Evolutionary conservation across 2,113 vertebrate species (phyloP).

Genomic region (Macrotus californicus): DNA sequence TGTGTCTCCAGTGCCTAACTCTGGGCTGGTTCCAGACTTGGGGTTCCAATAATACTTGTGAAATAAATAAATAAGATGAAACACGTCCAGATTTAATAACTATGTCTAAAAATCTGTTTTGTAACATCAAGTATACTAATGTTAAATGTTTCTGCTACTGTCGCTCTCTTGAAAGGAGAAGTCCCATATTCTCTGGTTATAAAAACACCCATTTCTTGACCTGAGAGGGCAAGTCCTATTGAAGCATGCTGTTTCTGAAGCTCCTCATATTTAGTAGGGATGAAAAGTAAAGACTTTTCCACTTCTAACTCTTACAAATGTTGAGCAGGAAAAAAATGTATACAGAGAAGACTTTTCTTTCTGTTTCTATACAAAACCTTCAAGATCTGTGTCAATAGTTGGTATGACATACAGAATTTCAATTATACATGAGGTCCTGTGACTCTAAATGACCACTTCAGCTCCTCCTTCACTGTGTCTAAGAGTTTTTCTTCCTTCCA

Average conservation of each 20-base stretch:
- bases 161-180: neutral
- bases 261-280: neutral
- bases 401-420: neutral
- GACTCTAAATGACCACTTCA: neutral
- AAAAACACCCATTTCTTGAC: neutral
- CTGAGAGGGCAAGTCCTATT: neutral
- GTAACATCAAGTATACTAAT: neutral
- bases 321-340: neutral
- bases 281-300: neutral
- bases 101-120: neutral
- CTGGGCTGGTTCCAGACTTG: neutral
- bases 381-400: neutral
- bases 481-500: neutral
- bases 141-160: neutral
- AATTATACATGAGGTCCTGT: fast-evolving
- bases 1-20: neutral
- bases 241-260: neutral
- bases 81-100: neutral
- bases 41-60: neutral
- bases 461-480: fast-evolving
- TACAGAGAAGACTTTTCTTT: neutral
- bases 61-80: neutral
- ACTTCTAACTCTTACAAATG: neutral
- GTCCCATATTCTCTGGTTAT: fast-evolving
- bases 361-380: neutral